Evolutionary conservation across 2,113 vertebrate species (phyloP).

Genomic region (Poecile atricapillus): DNA sequence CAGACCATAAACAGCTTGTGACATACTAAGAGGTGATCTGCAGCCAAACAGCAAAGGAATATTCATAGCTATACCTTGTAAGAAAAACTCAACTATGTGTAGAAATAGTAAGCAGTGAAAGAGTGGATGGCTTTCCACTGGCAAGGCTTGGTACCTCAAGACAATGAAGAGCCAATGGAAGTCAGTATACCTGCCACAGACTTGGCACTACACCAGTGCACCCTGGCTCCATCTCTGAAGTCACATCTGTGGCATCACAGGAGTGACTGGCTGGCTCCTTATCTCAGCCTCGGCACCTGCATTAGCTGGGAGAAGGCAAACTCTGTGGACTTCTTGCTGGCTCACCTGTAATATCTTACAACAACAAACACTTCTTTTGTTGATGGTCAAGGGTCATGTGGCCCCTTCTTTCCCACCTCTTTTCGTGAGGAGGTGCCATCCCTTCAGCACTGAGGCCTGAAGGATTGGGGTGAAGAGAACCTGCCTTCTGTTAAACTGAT

Average conservation of each 20-base stretch:
- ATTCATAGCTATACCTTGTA: background rate
- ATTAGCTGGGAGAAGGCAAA: background rate
- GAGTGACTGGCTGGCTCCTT: background rate
- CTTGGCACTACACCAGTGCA: background rate
- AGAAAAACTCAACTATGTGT: background rate
- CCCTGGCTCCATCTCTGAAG: background rate
- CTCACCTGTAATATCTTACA: background rate
- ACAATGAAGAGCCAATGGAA: background rate
- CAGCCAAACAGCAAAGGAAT: background rate
- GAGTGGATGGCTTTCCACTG: background rate
- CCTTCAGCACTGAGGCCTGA: background rate
- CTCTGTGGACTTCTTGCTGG: fast-evolving
- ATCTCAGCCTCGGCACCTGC: too few relatives aligned
- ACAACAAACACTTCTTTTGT: background rate
- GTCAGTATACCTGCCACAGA: too few relatives aligned
- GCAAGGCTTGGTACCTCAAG: background rate
- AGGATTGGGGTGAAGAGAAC: fast-evolving
- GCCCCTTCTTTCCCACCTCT: background rate
- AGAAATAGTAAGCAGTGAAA: background rate
- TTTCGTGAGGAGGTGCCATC: fast-evolving
- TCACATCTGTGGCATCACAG: fast-evolving
- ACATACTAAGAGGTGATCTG: background rate
- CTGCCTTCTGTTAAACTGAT: background rate
- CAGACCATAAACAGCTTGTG: background rate
- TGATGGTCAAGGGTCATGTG: fast-evolving